Evolutionary conservation across 2,113 vertebrate genomes (phyloP).

Genomic region (Phasianus colchicus): DNA sequence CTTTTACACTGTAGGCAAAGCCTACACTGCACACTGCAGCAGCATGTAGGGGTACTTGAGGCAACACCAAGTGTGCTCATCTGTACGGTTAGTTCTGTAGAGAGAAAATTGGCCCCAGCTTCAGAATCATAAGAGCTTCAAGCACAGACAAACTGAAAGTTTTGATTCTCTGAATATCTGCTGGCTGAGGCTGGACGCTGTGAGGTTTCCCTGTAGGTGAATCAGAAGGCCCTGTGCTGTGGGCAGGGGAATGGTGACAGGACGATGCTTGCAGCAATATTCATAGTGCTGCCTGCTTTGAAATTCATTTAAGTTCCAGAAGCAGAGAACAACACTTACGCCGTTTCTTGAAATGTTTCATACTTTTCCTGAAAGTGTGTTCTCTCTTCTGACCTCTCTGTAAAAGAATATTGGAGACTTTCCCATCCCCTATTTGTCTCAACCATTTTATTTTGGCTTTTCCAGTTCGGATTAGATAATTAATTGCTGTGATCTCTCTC

Average conservation of each 20-base stretch:
- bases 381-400: background rate
- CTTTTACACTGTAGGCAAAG: background rate
- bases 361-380: background rate
- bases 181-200: background rate
- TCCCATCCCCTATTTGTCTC: background rate
- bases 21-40: fast-evolving
- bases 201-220: fast-evolving
- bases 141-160: background rate
- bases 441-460: background rate
- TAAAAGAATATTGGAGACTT: background rate
- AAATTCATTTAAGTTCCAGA: background rate
- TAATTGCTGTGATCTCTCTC: background rate
- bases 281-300: background rate
- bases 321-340: fast-evolving
- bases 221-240: fast-evolving
- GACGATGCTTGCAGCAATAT: background rate
- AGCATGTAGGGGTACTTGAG: fast-evolving
- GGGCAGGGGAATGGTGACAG: background rate
- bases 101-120: background rate
- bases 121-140: fast-evolving
- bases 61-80: background rate
- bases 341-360: background rate
- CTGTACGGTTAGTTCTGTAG: background rate
- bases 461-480: background rate
- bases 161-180: background rate